These are phyloP conservation scores for Prolemur simus DNA, from an alignment of 2,113 vertebrate species.

Conservation along the genomic window DNA sequence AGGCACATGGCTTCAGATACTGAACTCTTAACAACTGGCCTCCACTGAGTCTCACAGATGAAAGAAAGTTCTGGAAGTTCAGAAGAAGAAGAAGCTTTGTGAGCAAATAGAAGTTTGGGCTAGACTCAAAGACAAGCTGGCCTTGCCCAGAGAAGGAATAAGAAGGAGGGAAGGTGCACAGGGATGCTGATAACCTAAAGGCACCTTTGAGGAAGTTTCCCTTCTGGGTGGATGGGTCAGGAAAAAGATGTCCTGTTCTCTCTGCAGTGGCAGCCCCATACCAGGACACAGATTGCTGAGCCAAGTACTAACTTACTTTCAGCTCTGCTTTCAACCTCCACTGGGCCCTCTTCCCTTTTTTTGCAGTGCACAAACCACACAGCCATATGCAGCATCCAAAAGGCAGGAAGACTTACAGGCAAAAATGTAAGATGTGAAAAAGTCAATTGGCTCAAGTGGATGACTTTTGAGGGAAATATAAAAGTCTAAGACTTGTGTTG, in stretches of 20 bases:
- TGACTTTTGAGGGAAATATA: neutral
- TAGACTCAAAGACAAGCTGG: neutral
- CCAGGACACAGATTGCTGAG: neutral
- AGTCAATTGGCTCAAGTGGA: neutral
- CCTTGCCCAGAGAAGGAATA: neutral
- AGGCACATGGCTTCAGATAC: neutral
- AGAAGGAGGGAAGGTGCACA: neutral
- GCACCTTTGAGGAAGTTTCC: neutral
- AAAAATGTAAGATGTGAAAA: neutral
- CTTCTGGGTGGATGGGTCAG: neutral
- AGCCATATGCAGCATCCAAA: neutral
- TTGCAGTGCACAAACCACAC: neutral
- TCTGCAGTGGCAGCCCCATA: neutral
- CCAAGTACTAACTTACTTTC: neutral
- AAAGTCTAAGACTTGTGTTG: neutral
- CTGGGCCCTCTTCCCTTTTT: neutral
- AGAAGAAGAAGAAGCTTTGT: neutral
- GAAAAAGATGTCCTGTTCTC: neutral
- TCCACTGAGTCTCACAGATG: neutral
- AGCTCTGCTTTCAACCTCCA: neutral
- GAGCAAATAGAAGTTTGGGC: neutral
- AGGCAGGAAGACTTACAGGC: neutral
- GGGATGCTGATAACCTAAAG: neutral
- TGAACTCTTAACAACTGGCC: neutral
- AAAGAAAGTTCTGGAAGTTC: neutral